phyloP scores from a whole-genome alignment of 2,888 invertebrate species.

The Germaria angustata region DNA sequence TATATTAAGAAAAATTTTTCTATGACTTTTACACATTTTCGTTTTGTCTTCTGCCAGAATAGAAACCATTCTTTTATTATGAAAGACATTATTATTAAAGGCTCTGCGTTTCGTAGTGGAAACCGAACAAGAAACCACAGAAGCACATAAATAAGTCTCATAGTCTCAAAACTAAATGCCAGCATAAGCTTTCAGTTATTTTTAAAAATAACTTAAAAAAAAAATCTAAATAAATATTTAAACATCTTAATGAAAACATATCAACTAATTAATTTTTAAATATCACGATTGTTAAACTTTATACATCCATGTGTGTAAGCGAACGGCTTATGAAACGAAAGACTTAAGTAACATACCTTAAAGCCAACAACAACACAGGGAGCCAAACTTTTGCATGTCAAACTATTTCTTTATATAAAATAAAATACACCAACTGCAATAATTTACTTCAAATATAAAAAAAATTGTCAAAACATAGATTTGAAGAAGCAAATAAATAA shows the following conservation, averaged over 20 bases:
- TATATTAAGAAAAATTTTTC: too few relatives aligned
- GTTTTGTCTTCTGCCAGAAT: too few relatives aligned
- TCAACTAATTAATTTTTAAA: conserved; percentile 11
- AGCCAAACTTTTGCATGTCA: conserved; percentile 35
- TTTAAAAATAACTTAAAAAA: not conserved
- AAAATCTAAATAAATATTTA: not conserved
- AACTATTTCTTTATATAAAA: not conserved
- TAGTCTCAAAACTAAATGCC: not conserved
- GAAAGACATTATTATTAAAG: not conserved
- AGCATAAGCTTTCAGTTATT: not conserved
- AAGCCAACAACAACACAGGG: not conserved
- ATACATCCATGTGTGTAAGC: not conserved
- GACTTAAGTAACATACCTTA: conserved; percentile 38
- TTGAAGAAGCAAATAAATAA: conserved; percentile 9
- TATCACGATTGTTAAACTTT: not conserved
- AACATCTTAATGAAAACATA: not conserved
- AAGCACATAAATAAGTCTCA: not conserved
- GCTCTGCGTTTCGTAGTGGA: not conserved
- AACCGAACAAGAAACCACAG: not conserved
- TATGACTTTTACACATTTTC: too few relatives aligned
- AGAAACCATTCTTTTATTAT: not conserved
- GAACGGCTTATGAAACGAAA: conserved; percentile 33
- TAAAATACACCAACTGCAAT: not conserved
- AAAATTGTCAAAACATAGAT: not conserved
- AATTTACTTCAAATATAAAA: conserved; percentile 29